Percentiles rank a stretch among this genome's conserved stretches.
These are phyloP conservation scores for Conus canariensis DNA, from an alignment of 2,888 invertebrate genomes.

Conservation along the genomic window DNA sequence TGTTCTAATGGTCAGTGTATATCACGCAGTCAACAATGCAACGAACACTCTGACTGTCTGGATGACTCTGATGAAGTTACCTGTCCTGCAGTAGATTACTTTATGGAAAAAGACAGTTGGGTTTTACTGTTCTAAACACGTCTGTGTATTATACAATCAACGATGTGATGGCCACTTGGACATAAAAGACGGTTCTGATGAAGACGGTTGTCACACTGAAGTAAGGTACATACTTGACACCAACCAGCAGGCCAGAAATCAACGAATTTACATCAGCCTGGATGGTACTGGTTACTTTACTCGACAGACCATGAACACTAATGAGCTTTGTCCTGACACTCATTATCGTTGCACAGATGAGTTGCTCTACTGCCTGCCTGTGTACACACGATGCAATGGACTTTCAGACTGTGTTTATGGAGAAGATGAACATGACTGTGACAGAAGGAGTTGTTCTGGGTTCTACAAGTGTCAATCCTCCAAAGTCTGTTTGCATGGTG, in stretches of 20 bases:
- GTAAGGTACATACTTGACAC: not conserved
- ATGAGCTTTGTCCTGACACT: not conserved
- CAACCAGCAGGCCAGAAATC: not conserved
- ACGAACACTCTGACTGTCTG: not conserved
- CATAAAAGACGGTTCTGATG: no score
- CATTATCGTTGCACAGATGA: not conserved
- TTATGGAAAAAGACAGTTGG: no score
- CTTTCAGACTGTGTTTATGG: not conserved
- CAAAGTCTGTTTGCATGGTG: not conserved
- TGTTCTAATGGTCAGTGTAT: not conserved
- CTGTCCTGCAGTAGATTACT: not conserved
- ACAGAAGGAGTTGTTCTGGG: not conserved
- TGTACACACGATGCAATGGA: conserved; percentile 15
- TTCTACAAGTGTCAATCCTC: not conserved
- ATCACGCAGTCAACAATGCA: not conserved
- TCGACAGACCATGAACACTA: not conserved
- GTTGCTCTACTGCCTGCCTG: not conserved
- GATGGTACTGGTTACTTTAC: conserved; percentile 15
- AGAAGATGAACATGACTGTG: conserved; percentile 15
- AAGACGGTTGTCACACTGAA: not conserved
- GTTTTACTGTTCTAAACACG: no score
- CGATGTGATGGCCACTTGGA: no score
- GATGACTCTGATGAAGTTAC: conserved; percentile 1
- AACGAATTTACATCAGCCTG: not conserved
- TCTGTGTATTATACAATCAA: no score